Base-by-base conservation (phyloP, 2,113 vertebrate genomes). In the human region DNA sequence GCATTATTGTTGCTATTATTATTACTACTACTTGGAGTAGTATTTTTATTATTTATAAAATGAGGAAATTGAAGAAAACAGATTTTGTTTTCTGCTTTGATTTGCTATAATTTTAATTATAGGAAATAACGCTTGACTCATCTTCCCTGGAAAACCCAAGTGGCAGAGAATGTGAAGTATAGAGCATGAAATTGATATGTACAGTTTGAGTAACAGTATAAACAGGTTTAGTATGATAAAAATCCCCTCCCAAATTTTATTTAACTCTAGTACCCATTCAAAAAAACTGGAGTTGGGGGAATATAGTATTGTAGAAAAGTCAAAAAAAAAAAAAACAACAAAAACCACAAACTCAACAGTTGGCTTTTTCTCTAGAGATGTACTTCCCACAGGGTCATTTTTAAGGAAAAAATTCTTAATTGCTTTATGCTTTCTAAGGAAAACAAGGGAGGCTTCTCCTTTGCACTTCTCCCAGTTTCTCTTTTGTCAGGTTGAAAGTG, bases 81-180 rank as follows among this genome's bases (percentile, higher is more conserved):
- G 17, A 45, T 8, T 45, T 45, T 50, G 50, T 45, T n/a, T 64
- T 84, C 38, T 61, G 40, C 57, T 68, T 66, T n/a, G 18, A 43
- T 48, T 23, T 48, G 20, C 61, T 64, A 35, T 85, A 48, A 48
- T 68, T 66, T 85, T 48, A 84, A 45, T 64, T 64, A 64, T 11
- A 61, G 25, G 13, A 43, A 32, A 64, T 43, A 64, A 40, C 2
- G 23, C 8, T 57, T 25, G 20, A 23, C 11, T 40, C 45, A 9
- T 45, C 3, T 68, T 43, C 32, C 2, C 48, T 35, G 18, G 2
- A 43, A n/a, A 43, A 66, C 14, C 4, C 22, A 70, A n/a, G 6
- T 6, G 8, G 16, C 4, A 30, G 4, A 57, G 2, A 38, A 6
- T 7, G 6, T n/a, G 18, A 55, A 35, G 10, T 8, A 40, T 30